phyloP scores from a whole-genome alignment of 2,113 vertebrate species.

The Morone saxatilis region DNA sequence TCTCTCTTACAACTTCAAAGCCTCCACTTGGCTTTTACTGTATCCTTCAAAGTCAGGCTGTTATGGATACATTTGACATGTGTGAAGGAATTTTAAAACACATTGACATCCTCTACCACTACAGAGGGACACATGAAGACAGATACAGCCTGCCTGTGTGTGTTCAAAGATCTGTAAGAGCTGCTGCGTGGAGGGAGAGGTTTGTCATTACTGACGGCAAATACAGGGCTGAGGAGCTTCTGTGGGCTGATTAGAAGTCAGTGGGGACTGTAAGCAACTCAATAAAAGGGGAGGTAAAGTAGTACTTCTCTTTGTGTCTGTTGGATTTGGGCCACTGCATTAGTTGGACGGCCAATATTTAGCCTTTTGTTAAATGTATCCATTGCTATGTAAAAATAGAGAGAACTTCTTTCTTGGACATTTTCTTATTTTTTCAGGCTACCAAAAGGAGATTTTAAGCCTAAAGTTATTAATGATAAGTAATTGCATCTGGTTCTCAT shows the following conservation, averaged over 20 bases:
- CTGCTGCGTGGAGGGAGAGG: constrained; percentile 50
- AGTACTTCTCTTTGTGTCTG: constrained; percentile 48
- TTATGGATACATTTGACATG: constrained; percentile 63
- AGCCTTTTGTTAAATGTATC: constrained; percentile 40
- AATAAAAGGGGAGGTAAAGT: constrained; percentile 65
- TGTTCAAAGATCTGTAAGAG: constrained; percentile 57
- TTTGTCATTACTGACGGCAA: constrained; percentile 78
- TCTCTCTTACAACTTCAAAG: constrained; percentile 51
- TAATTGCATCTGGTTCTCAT: constrained; percentile 8
- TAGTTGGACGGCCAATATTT: constrained; percentile 23
- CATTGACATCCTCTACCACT: constrained; percentile 54
- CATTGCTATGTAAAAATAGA: constrained; percentile 16
- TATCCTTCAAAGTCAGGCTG: constrained; percentile 45
- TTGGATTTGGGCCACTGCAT: constrained; percentile 38
- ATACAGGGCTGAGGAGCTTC: constrained; percentile 75
- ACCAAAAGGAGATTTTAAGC: constrained; percentile 30
- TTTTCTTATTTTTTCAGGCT: constrained; percentile 16
- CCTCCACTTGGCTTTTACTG: constrained; percentile 30
- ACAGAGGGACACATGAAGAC: constrained; percentile 46
- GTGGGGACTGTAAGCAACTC: constrained; percentile 64
- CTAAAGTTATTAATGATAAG: constrained; percentile 19
- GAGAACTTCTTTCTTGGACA: constrained; percentile 13
- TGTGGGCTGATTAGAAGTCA: constrained; percentile 80
- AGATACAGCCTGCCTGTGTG: constrained; percentile 35
- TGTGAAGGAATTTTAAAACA: constrained; percentile 62